These are phyloP conservation scores for Aegithalos caudatus DNA, from an alignment of 2,113 vertebrate species.

Conservation along the genomic window DNA sequence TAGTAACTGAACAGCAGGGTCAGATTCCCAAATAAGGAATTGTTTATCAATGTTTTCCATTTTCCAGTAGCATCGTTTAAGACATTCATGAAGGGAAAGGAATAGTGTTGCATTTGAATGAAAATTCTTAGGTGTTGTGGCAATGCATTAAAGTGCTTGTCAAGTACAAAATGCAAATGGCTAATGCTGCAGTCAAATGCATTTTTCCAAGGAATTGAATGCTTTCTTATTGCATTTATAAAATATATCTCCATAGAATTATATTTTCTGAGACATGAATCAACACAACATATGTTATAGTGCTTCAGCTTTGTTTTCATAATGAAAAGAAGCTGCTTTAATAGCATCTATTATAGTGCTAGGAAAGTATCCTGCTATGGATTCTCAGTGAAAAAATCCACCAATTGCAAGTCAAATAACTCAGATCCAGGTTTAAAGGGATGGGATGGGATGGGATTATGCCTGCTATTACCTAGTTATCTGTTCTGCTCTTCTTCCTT, in stretches of 20 bases:
- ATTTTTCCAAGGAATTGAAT: constrained; percentile 20
- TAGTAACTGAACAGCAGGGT: not conserved
- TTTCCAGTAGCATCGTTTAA: not conserved
- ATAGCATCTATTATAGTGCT: constrained; percentile 35
- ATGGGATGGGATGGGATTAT: not conserved
- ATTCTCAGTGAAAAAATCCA: not conserved
- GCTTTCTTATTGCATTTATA: constrained; percentile 24
- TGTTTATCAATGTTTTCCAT: not conserved
- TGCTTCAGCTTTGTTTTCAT: constrained; percentile 34
- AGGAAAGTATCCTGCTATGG: not conserved
- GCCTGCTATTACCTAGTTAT: not conserved
- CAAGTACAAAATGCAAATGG: constrained; percentile 1
- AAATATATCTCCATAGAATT: constrained; percentile 26
- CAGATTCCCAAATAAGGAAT: not conserved
- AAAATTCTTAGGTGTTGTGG: constrained; percentile 19
- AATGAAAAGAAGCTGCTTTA: constrained; percentile 52
- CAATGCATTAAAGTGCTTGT: not conserved
- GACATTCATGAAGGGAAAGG: not conserved
- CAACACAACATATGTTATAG: constrained; percentile 54
- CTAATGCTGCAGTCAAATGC: constrained; percentile 1
- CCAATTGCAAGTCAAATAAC: not conserved
- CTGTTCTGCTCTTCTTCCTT: not conserved
- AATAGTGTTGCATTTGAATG: not conserved
- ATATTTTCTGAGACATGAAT: constrained; percentile 49
- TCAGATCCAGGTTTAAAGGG: not conserved